A percentile compares a stretch with the other conserved stretches of the same genome.
phyloP scores from a whole-genome alignment of 1,140 invertebrate genomes.

The Cyclina sinensis region DNA sequence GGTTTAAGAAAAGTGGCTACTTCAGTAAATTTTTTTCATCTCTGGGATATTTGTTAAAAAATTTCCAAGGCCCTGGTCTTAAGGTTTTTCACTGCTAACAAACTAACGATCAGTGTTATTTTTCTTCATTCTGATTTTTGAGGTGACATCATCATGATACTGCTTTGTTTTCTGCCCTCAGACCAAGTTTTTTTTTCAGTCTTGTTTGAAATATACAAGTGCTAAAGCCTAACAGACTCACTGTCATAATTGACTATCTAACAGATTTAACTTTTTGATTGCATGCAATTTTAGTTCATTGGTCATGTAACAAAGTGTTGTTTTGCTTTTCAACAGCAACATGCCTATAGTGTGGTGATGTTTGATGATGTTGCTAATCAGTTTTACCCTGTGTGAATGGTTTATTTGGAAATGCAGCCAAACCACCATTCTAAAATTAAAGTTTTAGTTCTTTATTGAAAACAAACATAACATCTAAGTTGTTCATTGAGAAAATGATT shows the following conservation, averaged over 20 bases:
- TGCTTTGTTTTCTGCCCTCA: conserved; percentile 54
- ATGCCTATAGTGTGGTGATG: background rate
- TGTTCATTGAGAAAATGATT: no score
- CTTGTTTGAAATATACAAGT: background rate
- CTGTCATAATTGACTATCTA: background rate
- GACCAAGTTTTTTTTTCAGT: background rate
- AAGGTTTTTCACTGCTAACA: conserved; percentile 45
- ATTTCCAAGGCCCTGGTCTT: conserved; percentile 57
- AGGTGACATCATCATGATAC: conserved; percentile 66
- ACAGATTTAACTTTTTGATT: conserved; percentile 32
- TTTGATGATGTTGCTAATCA: background rate
- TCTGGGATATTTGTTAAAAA: background rate
- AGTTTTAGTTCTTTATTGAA: no score
- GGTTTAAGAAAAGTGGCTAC: background rate
- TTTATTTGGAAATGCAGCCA: no score
- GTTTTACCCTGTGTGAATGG: no score
- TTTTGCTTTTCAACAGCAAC: conserved; percentile 29
- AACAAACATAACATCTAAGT: no score
- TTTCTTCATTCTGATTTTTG: conserved; percentile 22
- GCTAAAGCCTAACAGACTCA: conserved; percentile 25
- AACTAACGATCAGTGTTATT: conserved; percentile 56
- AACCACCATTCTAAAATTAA: no score
- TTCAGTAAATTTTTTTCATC: background rate
- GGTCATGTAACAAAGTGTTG: conserved; percentile 18
- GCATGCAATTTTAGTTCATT: conserved; percentile 10